These are phyloP conservation scores for Columba janthina DNA, from an alignment of 2,113 vertebrate species.

Conservation along the genomic window DNA sequence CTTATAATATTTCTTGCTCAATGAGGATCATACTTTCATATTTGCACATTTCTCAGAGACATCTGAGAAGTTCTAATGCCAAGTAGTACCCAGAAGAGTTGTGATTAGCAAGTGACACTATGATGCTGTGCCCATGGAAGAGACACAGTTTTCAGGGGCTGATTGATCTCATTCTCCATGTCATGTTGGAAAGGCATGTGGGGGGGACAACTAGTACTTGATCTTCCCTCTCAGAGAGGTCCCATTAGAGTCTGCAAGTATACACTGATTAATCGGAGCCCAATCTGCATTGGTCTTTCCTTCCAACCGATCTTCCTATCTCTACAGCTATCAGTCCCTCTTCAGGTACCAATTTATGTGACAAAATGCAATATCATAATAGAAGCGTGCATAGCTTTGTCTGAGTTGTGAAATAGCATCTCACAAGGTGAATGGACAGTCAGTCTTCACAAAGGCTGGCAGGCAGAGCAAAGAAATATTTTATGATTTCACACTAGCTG, in stretches of 20 bases:
- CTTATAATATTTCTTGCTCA: neutral
- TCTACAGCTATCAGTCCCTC: neutral
- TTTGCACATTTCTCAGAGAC: neutral
- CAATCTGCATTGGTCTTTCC: rapidly evolving
- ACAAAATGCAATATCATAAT: neutral
- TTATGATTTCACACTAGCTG: neutral
- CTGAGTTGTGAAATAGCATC: neutral
- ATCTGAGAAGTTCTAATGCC: neutral
- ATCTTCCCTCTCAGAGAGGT: neutral
- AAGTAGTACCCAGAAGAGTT: neutral
- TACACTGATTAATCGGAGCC: neutral
- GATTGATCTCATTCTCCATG: neutral
- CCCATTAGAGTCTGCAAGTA: neutral
- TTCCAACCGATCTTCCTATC: neutral
- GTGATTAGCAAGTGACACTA: neutral
- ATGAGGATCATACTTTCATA: neutral
- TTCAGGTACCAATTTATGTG: neutral
- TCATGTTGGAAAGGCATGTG: neutral
- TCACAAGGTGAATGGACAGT: neutral
- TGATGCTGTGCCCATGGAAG: neutral
- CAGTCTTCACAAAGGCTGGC: neutral
- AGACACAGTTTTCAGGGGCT: neutral
- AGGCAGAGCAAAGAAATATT: neutral
- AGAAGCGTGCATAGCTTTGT: neutral
- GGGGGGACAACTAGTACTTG: neutral